phyloP scores from a whole-genome alignment of 35 echinoderm and acorn worm genomes.

The Anneissia japonica region DNA sequence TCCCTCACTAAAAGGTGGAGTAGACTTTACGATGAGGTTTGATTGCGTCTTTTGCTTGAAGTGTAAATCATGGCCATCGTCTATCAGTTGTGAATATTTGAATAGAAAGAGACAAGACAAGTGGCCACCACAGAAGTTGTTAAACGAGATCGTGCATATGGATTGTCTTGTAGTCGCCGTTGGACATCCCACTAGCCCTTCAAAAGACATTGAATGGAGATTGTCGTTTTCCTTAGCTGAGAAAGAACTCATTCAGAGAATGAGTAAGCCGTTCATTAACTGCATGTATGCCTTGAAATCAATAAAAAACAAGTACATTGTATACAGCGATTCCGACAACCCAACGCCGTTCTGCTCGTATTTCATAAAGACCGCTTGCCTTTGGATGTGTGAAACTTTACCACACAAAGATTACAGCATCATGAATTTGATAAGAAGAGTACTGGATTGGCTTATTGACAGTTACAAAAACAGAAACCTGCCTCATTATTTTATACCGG shows the following conservation, averaged over 20 bases:
- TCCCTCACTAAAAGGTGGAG: no score
- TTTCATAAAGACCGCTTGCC: not conserved
- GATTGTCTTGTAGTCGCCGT: no score
- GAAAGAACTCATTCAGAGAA: not conserved
- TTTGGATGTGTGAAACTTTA: not conserved
- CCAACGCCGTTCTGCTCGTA: not conserved
- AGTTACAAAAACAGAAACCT: not conserved
- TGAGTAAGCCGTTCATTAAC: not conserved
- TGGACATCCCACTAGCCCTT: no score
- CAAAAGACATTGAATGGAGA: no score
- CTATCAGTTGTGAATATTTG: no score
- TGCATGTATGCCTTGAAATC: not conserved
- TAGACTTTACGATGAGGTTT: no score
- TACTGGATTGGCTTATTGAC: not conserved
- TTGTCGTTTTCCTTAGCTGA: no score
- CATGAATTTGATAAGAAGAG: not conserved
- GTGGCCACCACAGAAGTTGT: no score
- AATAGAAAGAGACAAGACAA: no score
- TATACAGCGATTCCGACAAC: not conserved
- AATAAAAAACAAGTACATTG: not conserved
- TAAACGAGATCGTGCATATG: no score
- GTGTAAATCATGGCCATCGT: no score
- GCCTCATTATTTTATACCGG: not conserved
- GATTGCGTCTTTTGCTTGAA: no score
- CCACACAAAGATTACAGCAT: not conserved